phyloP scores from a whole-genome alignment of 2,113 vertebrate genomes.

The Chrysemys picta region DNA sequence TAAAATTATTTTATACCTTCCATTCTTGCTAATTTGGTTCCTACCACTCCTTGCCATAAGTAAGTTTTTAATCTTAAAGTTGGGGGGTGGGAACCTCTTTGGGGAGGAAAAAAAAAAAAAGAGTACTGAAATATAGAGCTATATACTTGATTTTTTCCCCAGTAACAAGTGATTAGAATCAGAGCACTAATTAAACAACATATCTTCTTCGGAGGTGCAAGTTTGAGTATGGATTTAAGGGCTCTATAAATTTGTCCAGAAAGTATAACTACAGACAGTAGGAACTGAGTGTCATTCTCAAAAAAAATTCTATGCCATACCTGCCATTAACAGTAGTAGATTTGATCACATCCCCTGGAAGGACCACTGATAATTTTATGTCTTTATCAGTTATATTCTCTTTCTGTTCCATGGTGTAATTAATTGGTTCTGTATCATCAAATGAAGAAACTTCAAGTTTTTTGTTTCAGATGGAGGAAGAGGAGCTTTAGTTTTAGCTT shows the following conservation, averaged over 20 bases:
- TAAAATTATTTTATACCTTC: neutral
- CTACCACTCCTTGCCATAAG: neutral
- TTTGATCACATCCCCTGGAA: slow-evolving; percentile 91
- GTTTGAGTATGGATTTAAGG: neutral
- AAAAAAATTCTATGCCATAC: slow-evolving; percentile 68
- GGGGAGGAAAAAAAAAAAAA: neutral
- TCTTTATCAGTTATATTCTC: slow-evolving; percentile 89
- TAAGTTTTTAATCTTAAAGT: too few relatives aligned
- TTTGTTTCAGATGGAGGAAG: slow-evolving; percentile 85
- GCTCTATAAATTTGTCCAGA: neutral
- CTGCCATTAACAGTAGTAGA: slow-evolving; percentile 89
- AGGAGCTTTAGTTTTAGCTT: slow-evolving; percentile 91
- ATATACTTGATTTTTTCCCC: neutral
- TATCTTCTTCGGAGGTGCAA: neutral
- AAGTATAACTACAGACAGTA: neutral
- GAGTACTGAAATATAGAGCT: neutral
- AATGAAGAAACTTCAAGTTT: slow-evolving; percentile 72
- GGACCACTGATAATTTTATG: slow-evolving; percentile 88
- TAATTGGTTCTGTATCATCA: slow-evolving; percentile 76
- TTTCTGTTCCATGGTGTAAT: slow-evolving; percentile 89
- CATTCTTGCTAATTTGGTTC: neutral
- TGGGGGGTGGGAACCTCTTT: neutral
- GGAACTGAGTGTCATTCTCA: neutral
- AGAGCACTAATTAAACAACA: neutral
- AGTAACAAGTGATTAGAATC: neutral